Base-by-base conservation (phyloP, 2,797 vertebrate genomes). In the Spinibarbus caldwelli region DNA sequence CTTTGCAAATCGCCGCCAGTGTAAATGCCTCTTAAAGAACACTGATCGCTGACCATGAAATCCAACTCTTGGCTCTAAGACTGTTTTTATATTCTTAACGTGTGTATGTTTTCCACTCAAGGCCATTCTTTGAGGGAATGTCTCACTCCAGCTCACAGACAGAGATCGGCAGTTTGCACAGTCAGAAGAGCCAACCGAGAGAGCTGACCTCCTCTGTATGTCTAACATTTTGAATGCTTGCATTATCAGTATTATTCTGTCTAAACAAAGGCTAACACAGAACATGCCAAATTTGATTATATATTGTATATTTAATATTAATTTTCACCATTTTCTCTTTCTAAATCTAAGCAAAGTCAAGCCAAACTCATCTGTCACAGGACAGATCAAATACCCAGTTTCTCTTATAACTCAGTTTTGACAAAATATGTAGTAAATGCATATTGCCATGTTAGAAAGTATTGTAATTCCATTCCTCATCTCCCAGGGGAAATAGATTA, bases 101-200 rank as follows among this genome's bases (percentile, higher is more conserved):
- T 83, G 47, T 84, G 57, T 70, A 36, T 71, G 82, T 85, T 85
- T 29, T 82, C 47, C 34, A n/a, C 6, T 84, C 5, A 90, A 95
- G 94, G 90, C 94, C 94, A 0, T 95, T 95, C 86, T 95, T 95
- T 6, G 94, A 95, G 86, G 93, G 91, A 6, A 80, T 93, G 85
- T 92, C 93, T 78, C 93, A 93, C 87, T 94, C 93, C 5, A 93
- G 91, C 87, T 94, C 94, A 43, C 94, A 93, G 86, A 91, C 93
- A 0, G 93, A 94, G 88, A 90, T 91, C 0, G 86, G 90, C 21
- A 93, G 90, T 70, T n/a, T 91, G 6, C 87, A 89, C 83, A 90
- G 90, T 86, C 91, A 91, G 88, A 92, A 82, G 86, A 93, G 83
- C 76, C 92, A 91, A 12, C 87, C 66, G 4, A 90, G 29, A 76